Base-by-base conservation (phyloP, 2,797 vertebrate genomes). In the Chloroceryle inda region DNA sequence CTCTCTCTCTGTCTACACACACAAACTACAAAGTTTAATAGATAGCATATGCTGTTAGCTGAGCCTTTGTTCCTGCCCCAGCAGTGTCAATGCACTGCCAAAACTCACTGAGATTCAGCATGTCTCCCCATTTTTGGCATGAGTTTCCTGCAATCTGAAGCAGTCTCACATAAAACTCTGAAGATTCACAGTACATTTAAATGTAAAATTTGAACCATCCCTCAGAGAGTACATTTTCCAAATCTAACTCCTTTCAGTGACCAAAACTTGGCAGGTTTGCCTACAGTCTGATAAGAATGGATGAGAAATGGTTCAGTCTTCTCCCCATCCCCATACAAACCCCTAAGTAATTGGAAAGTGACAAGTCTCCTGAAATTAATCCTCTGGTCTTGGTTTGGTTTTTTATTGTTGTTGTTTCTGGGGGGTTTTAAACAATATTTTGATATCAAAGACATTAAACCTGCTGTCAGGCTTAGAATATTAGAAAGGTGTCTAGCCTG, bases 11-110 rank as follows among this genome's bases (percentile, higher is more conserved):
- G 84, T 61, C 91, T 96, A 56, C 78, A 82, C 66, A 92, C 77
- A 91, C 55, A 67, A 95, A 97, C 96, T 95, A 85, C 77, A 52
- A 93, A 63, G 88, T 96, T 98, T 96, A 98, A 98, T 97, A 94
- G 85, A 91, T 96, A 97, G 80, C 97, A 98, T 93, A 97, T 98
- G 98, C 73, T 94, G 72, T 75, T 93, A 92, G 80, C 71, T 0
- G 23, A 96, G 77, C 79, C 93, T 94, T 97, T 94, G 44, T 95
- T 96, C 94, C 85, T 93, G 88, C 76, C 92, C 68, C 84, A 94
- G 52, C 63, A 76, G 37, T 88, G 47, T 72, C 87, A 26, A 29
- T 1, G 3, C 50, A 31, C 50, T 96, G 97, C 97, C 98, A 98
- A 96, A 90, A 92, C 52, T 89, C 95, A 74, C 88, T 83, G 87